Percentiles rank a stretch among this genome's conserved stretches.
phyloP scores from a whole-genome alignment of 2,797 vertebrate species.

The Ptychadena robeensis region DNA sequence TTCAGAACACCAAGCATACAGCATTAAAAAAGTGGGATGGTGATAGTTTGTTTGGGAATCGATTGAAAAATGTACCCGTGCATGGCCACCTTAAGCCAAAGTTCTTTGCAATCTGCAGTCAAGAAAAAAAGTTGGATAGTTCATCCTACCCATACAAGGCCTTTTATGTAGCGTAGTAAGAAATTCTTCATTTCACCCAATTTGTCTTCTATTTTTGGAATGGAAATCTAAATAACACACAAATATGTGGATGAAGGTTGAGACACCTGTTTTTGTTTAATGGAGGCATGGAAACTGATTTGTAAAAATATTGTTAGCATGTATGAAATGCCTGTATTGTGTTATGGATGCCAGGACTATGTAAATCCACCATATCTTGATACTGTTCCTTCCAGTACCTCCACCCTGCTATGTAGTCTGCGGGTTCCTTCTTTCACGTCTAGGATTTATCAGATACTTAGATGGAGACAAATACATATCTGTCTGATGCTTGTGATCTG shows the following conservation, averaged over 20 bases:
- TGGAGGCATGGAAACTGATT: not conserved
- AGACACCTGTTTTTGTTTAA: not conserved
- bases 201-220: not conserved
- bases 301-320: not conserved
- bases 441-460: not conserved
- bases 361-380: too few relatives aligned
- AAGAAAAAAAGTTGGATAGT: not conserved
- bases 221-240: not conserved
- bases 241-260: not conserved
- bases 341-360: not conserved
- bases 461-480: constrained; percentile 15
- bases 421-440: not conserved
- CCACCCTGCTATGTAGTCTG: not conserved
- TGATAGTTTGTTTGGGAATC: too few relatives aligned
- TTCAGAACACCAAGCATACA: too few relatives aligned
- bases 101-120: not conserved
- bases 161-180: not conserved
- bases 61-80: too few relatives aligned
- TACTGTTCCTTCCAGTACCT: not conserved
- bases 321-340: not conserved
- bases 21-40: too few relatives aligned
- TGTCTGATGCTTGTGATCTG: not conserved
- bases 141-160: not conserved
- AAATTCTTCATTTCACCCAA: too few relatives aligned
- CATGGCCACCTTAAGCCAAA: too few relatives aligned